Evolutionary conservation across 1,140 invertebrate genomes (phyloP), one percentile per base, ranked within the genome.

Genomic region (Antheraea pernyi): DNA sequence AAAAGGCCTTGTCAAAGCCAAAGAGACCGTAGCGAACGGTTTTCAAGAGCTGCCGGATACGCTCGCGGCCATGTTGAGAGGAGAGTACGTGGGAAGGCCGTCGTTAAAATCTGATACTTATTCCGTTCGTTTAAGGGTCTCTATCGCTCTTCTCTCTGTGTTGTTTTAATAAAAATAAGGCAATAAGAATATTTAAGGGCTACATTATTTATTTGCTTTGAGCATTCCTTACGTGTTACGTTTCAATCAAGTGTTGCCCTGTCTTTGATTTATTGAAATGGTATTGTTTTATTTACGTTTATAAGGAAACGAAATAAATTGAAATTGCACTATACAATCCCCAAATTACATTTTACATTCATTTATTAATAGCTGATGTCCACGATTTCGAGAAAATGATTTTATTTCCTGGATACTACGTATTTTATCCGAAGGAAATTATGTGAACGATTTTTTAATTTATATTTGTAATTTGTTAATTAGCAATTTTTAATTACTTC

Each of bases 1-100:
- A 71, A 85, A 92, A 74, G 93, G 93, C 5, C 92, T 93, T 79
- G 65, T 95, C 7, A 91, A 92, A 73, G 89, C 91, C 58, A 89
- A 87, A 69, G 94, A 95, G 76, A 92, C 92, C 0, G 69, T 94
- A 0, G 86, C 84, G 6, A 83, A 94, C 65, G 94, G 94, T 39
- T 94, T 95, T 79, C 93, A 94, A 66, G 92, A 93, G 53, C 91
- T 94, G 80, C 91, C 92, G 3, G 79, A 91, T 73, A 93, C 93
- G 11, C 94, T 95, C 67, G 87, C 94, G 46, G 92, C 86, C 10
- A 88, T 94, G 68, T 85, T 94, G 22, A 78, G 78, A 70, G 94
- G 94, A 42, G 88, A 93, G 39, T 94, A 93, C 73, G 86, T 87
- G 6, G 94, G 1, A 95, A 95, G 86, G 91, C 91, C 10, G 75